phyloP scores from a whole-genome alignment of 1,140 invertebrate species.

The Leucophenga varia region DNA sequence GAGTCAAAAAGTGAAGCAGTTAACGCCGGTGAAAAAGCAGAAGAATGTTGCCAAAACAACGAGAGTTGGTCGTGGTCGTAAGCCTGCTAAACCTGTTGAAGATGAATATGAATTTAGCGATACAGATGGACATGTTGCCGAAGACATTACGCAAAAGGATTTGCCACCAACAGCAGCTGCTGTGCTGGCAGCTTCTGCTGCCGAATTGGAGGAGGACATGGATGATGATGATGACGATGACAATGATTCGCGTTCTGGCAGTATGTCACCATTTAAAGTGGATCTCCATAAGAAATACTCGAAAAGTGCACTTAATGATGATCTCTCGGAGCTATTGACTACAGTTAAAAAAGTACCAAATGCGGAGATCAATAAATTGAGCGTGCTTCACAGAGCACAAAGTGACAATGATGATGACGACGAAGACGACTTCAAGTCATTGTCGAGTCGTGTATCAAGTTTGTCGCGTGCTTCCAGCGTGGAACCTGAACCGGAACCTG shows the following conservation, averaged over 20 bases:
- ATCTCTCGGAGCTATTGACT: conserved; percentile 48
- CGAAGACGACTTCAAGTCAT: conserved; percentile 37
- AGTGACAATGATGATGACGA: conserved; percentile 5
- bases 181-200: conserved; percentile 41
- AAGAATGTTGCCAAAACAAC: conserved; percentile 21
- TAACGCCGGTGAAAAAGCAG: conserved; percentile 28
- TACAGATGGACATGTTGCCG: conserved; percentile 14
- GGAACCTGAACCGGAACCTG: conserved; percentile 13
- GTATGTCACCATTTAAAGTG: conserved; percentile 54
- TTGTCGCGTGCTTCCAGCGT: conserved; percentile 12
- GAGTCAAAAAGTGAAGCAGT: conserved; percentile 38
- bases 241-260: conserved; percentile 32
- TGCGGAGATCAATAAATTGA: conserved; percentile 31
- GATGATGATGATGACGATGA: conserved; percentile 17
- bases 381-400: conserved; percentile 30
- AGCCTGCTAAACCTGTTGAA: background rate
- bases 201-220: conserved; percentile 43
- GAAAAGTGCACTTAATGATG: conserved; percentile 55
- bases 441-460: conserved; percentile 29
- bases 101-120: conserved; percentile 5
- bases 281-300: conserved; percentile 57
- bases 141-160: conserved; percentile 24
- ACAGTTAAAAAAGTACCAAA: conserved; percentile 45
- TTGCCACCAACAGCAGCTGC: conserved; percentile 45
- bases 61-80: conserved; percentile 17